Conservation (phyloP, 2,888 invertebrate genomes). For the Lithosia quadra region DNA sequence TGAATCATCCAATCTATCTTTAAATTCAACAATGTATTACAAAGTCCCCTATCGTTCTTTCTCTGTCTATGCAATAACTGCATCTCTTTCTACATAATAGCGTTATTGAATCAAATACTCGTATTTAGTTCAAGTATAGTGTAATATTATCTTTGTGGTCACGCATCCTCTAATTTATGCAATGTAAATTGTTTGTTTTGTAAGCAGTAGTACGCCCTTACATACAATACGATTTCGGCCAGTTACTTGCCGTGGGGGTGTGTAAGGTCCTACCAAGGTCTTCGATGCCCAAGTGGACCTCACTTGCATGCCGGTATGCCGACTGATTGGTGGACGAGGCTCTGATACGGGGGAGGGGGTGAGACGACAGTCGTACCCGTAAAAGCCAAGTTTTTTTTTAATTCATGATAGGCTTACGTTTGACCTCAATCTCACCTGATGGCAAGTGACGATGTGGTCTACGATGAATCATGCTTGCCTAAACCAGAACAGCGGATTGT, state of each 20-base stretch:
- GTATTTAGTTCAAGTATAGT: slow-evolving; percentile 15
- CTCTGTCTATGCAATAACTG: neutral
- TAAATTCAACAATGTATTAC: slow-evolving; percentile 1
- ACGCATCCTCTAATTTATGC: neutral
- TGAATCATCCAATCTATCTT: slow-evolving; percentile 11
- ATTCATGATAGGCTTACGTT: no score
- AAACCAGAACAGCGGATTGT: no score
- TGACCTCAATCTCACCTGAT: no score
- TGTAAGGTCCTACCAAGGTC: neutral
- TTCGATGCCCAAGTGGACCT: neutral
- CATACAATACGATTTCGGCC: neutral
- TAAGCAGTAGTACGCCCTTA: neutral
- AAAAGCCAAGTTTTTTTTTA: no score
- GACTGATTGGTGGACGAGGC: neutral
- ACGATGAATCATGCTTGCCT: no score
- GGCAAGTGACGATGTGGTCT: no score
- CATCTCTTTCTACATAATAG: slow-evolving; percentile 5
- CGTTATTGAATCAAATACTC: neutral
- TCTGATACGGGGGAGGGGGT: no score
- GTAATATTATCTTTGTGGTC: neutral
- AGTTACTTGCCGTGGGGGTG: neutral
- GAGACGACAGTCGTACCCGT: no score
- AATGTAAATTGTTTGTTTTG: neutral
- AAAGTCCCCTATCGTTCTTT: slow-evolving; percentile 4
- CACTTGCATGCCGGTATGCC: neutral